phyloP scores from a whole-genome alignment of 2,113 vertebrate genomes.

The Fukomys damarensis region DNA sequence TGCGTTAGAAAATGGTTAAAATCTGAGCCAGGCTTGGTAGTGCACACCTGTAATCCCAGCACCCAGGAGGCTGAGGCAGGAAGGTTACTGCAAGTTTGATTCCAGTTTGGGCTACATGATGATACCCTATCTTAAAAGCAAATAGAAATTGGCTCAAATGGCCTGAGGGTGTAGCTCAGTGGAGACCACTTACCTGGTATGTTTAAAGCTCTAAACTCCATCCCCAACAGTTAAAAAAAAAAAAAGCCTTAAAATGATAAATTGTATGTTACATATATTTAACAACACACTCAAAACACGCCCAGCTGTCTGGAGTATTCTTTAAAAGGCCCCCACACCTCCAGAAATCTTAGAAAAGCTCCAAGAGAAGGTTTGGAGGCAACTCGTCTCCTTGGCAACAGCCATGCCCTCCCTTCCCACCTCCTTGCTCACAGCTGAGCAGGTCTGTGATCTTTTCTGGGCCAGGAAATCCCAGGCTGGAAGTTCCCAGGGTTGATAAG shows the following conservation, averaged over 20 bases:
- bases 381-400: neutral
- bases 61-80: neutral
- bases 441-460: neutral
- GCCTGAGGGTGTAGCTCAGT: neutral
- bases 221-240: neutral
- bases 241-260: neutral
- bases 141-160: neutral
- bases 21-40: neutral
- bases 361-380: neutral
- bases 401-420: neutral
- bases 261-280: neutral
- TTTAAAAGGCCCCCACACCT: neutral
- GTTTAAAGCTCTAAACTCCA: neutral
- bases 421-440: neutral
- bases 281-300: neutral
- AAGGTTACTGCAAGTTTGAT: neutral
- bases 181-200: neutral
- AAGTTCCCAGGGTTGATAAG: neutral
- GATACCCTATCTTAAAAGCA: neutral
- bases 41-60: neutral
- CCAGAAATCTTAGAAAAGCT: neutral
- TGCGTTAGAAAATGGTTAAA: neutral
- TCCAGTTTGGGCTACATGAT: neutral
- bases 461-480: neutral
- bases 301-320: neutral